A percentile compares a stretch with the other conserved stretches of the same genome.
phyloP scores from a whole-genome alignment of 1,140 invertebrate species.

The Papilio helenus region DNA sequence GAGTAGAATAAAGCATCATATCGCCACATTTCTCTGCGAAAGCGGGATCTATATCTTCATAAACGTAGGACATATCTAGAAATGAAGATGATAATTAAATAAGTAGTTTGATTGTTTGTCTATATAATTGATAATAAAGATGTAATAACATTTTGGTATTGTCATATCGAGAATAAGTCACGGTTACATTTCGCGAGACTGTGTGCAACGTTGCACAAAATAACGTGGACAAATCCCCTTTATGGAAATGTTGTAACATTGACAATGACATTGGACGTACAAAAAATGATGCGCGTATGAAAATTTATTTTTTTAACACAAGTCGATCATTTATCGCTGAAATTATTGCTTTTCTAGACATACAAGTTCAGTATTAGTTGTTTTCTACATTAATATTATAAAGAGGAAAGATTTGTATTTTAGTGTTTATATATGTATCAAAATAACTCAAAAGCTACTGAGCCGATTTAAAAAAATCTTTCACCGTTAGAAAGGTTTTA shows the following conservation, averaged over 20 bases:
- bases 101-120: background rate
- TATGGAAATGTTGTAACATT: background rate
- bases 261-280: background rate
- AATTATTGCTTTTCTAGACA: background rate
- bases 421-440: no score
- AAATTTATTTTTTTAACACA: no score
- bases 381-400: no score
- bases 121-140: background rate
- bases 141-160: no score
- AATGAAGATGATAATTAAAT: constrained; percentile 26
- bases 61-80: constrained; percentile 62
- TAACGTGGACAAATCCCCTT: background rate
- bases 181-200: background rate
- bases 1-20: constrained; percentile 84
- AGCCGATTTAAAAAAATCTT: no score
- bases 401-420: no score
- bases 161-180: background rate
- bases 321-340: background rate
- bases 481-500: no score
- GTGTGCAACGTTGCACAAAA: background rate
- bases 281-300: no score
- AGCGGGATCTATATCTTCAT: constrained; percentile 59
- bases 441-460: no score
- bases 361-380: background rate
- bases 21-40: constrained; percentile 82